phyloP scores from a whole-genome alignment of 2,113 vertebrate genomes.

The Mastomys natalensis region DNA sequence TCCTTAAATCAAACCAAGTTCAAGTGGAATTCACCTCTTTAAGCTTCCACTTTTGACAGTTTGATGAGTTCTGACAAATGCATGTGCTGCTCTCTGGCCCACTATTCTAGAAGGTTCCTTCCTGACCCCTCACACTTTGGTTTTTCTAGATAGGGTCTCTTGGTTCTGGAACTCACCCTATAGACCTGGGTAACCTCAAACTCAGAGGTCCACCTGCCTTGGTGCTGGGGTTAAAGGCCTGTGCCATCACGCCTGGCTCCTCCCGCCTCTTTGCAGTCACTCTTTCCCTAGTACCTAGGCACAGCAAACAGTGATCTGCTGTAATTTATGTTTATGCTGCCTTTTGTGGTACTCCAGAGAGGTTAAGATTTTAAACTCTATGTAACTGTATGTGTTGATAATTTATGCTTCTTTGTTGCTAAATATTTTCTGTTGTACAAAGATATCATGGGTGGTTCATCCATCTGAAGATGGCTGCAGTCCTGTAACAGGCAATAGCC shows the following conservation, averaged over 20 bases:
- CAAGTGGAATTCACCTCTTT: not conserved
- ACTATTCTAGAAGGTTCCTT: not conserved
- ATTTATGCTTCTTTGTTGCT: too few relatives aligned
- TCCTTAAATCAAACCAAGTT: not conserved
- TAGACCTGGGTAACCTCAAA: not conserved
- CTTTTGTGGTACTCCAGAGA: not conserved
- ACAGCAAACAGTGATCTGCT: not conserved
- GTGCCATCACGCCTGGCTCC: not conserved
- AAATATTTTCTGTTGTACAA: too few relatives aligned
- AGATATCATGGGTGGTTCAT: too few relatives aligned
- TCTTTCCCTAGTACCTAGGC: not conserved
- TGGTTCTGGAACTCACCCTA: not conserved
- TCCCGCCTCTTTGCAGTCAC: not conserved
- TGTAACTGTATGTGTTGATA: too few relatives aligned
- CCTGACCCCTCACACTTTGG: not conserved
- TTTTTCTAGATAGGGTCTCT: not conserved
- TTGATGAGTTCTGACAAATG: not conserved
- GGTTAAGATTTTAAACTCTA: too few relatives aligned
- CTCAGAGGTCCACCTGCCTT: not conserved
- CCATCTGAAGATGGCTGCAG: not conserved
- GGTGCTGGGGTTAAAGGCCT: not conserved
- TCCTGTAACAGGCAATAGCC: rapidly evolving
- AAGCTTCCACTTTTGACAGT: not conserved
- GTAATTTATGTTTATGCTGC: not conserved
- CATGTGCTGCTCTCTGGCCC: rapidly evolving